phyloP scores from a whole-genome alignment of 2,797 vertebrate species.

The Bradypus variegatus region DNA sequence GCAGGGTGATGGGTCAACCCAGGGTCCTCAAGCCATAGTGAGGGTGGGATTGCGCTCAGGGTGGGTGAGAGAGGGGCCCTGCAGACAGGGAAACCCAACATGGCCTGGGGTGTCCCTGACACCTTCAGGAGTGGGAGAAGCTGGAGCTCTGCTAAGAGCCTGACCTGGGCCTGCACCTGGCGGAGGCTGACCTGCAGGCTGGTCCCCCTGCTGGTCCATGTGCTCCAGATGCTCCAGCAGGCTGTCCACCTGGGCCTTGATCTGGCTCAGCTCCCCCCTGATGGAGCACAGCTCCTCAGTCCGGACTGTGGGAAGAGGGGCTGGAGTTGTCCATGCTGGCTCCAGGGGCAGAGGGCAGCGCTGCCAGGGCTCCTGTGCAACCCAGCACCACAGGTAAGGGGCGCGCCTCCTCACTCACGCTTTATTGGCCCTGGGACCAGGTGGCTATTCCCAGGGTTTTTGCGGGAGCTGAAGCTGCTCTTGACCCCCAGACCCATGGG shows the following conservation, averaged over 20 bases:
- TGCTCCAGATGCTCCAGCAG: slow-evolving; percentile 68
- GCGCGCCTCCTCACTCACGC: slow-evolving; percentile 45
- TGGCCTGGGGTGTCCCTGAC: background rate
- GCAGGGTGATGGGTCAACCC: background rate
- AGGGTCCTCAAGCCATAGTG: background rate
- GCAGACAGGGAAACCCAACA: background rate
- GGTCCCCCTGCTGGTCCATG: slow-evolving; percentile 61
- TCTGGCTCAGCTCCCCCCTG: slow-evolving; percentile 68
- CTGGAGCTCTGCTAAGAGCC: background rate
- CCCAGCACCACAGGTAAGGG: background rate
- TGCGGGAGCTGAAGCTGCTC: slow-evolving; percentile 45
- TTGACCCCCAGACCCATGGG: slow-evolving; percentile 31
- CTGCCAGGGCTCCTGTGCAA: background rate
- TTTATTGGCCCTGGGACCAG: slow-evolving; percentile 9
- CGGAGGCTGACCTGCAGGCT: slow-evolving; percentile 37
- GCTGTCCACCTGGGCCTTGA: slow-evolving; percentile 72
- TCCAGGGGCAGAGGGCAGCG: background rate
- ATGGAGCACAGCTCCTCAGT: slow-evolving; percentile 65
- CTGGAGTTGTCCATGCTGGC: background rate
- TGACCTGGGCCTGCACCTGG: background rate
- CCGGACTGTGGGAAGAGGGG: slow-evolving; percentile 30
- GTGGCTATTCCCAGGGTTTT: slow-evolving; percentile 1
- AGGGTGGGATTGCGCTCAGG: rapidly evolving
- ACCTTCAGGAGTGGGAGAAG: background rate
- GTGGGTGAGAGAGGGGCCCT: background rate